Evolutionary conservation across 2,888 invertebrate genomes (phyloP).

Genomic region (Brachylomia viminalis): DNA sequence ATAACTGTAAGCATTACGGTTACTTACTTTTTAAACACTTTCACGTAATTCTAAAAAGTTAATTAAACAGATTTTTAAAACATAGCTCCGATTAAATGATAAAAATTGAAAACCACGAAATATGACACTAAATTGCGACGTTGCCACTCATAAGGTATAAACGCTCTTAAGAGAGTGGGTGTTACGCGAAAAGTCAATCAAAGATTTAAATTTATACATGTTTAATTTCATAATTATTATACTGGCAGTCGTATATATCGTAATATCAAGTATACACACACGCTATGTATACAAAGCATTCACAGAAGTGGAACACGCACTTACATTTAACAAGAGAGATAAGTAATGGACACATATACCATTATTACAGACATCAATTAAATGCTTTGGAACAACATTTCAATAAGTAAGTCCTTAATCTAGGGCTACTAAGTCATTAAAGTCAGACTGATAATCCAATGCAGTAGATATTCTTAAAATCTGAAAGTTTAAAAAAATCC

Average conservation of each 20-base stretch:
- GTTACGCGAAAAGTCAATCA: background rate
- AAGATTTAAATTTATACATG: conserved; percentile 56
- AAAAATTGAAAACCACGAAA: no score
- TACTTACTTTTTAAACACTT: no score
- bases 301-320: conserved; percentile 47
- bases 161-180: background rate
- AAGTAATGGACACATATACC: conserved; percentile 56
- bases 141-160: no score
- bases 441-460: conserved; percentile 32
- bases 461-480: conserved; percentile 8
- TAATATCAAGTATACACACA: conserved; percentile 65
- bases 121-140: no score
- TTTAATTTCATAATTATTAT: conserved; percentile 59
- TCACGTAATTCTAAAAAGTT: no score
- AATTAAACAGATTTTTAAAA: no score
- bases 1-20: no score
- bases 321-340: conserved; percentile 70
- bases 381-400: conserved; percentile 81
- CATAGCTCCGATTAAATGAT: no score
- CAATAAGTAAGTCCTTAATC: conserved; percentile 51
- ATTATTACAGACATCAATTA: conserved; percentile 66
- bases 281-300: conserved; percentile 53
- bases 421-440: conserved; percentile 50
- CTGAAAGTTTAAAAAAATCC: conserved; percentile 10
- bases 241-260: conserved; percentile 73